Percentiles rank a stretch among this genome's conserved stretches.
phyloP scores from a whole-genome alignment of 1,140 invertebrate genomes.

The Philopotamus ludificatus region DNA sequence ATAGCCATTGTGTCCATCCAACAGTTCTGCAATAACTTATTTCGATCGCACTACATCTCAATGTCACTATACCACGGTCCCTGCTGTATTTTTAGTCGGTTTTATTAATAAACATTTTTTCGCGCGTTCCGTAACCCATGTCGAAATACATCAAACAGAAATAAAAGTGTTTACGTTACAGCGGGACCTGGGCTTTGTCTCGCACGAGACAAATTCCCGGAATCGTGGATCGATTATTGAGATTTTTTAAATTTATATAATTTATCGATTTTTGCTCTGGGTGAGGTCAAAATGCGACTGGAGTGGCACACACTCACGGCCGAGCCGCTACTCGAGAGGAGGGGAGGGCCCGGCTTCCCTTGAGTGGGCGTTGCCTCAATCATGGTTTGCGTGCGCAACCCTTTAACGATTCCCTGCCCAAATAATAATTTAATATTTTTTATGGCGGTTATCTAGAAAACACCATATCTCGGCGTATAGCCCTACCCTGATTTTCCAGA shows the following conservation, averaged over 20 bases:
- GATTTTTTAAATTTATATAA: too few species aligned
- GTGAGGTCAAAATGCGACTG: too few species aligned
- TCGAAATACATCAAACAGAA: neutral
- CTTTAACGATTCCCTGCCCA: neutral
- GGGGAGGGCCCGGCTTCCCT: neutral
- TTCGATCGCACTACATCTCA: neutral
- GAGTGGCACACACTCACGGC: too few species aligned
- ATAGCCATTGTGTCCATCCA: too few species aligned
- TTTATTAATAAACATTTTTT: conserved; percentile 11
- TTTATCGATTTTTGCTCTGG: too few species aligned
- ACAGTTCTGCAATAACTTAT: neutral
- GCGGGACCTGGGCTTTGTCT: neutral
- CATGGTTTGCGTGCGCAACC: neutral
- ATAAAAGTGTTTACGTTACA: conserved; percentile 3
- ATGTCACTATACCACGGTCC: conserved; percentile 12
- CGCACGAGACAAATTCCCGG: too few species aligned
- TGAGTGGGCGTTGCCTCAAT: neutral
- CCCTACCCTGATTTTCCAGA: too few species aligned
- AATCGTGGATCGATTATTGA: too few species aligned
- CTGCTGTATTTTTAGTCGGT: too few species aligned
- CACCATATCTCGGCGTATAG: too few species aligned
- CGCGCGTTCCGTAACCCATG: conserved; percentile 3
- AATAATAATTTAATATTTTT: too few species aligned
- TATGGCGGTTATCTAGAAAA: too few species aligned
- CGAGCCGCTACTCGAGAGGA: neutral